Evolutionary conservation across 2,888 invertebrate genomes (phyloP).

Genomic region (Orthonevra nobilis): DNA sequence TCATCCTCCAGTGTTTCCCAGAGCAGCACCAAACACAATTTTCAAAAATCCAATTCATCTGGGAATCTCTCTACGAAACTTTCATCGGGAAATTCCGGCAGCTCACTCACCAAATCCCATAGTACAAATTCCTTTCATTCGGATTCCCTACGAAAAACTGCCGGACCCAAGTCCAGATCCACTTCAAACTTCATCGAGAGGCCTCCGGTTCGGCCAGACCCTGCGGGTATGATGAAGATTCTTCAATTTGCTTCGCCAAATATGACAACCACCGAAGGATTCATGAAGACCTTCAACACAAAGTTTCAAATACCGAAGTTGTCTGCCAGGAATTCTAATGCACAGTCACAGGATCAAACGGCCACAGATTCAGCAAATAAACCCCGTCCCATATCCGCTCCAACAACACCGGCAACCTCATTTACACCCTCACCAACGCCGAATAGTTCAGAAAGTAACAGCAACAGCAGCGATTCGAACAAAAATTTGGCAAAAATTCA

Average conservation of each 20-base stretch:
- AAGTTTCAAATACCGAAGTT: slow-evolving; percentile 94
- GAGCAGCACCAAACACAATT: slow-evolving; percentile 74
- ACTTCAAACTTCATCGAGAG: slow-evolving; percentile 49
- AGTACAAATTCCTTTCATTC: slow-evolving; percentile 78
- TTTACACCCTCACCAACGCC: slow-evolving; percentile 59
- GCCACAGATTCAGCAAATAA: slow-evolving; percentile 33
- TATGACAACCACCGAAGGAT: slow-evolving; percentile 86
- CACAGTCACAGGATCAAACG: slow-evolving; percentile 35
- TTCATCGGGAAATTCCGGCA: slow-evolving; percentile 72
- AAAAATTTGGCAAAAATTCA: slow-evolving; percentile 37
- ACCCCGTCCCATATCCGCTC: slow-evolving; percentile 45
- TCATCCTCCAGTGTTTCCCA: slow-evolving; percentile 24
- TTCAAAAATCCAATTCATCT: slow-evolving; percentile 79
- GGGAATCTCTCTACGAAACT: slow-evolving; percentile 77
- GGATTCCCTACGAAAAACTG: slow-evolving; percentile 68
- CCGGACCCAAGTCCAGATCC: slow-evolving; percentile 41
- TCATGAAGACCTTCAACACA: slow-evolving; percentile 88
- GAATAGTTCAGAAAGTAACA: slow-evolving; percentile 53
- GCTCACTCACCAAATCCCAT: slow-evolving; percentile 76
- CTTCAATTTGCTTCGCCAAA: slow-evolving; percentile 81
- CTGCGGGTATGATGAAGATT: slow-evolving; percentile 81
- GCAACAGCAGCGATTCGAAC: slow-evolving; percentile 60
- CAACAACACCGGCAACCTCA: slow-evolving; percentile 54
- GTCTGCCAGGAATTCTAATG: slow-evolving; percentile 81
- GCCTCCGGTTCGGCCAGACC: slow-evolving; percentile 76